phyloP scores from a whole-genome alignment of 2,797 vertebrate species.

The Cirrhinus mrigala region DNA sequence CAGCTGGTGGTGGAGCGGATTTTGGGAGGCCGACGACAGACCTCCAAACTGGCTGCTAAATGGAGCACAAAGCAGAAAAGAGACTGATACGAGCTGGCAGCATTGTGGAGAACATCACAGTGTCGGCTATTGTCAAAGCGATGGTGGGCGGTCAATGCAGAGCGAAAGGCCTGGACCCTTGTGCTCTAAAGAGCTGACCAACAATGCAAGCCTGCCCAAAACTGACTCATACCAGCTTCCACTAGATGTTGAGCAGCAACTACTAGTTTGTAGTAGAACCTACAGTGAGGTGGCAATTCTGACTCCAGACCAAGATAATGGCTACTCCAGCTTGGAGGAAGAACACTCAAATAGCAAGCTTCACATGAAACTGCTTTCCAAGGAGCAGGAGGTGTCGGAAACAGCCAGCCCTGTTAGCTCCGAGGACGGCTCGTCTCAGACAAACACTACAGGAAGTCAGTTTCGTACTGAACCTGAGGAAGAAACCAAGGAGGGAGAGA shows the following conservation, averaged over 20 bases:
- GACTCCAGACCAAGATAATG: conserved; percentile 86
- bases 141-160: conserved; percentile 52
- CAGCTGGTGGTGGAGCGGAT: conserved; percentile 65
- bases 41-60: conserved; percentile 44
- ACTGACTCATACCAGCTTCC: conserved; percentile 55
- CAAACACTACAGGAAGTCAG: conserved; percentile 41
- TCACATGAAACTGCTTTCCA: conserved; percentile 40
- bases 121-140: conserved; percentile 62
- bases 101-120: conserved; percentile 52
- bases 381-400: conserved; percentile 46
- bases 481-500: conserved; percentile 13
- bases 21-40: conserved; percentile 61
- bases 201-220: conserved; percentile 62
- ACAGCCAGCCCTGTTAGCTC: not conserved
- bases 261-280: conserved; percentile 49
- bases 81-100: conserved; percentile 26
- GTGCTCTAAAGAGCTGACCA: conserved; percentile 63
- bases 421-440: not conserved
- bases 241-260: conserved; percentile 48
- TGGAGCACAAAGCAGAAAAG: conserved; percentile 53
- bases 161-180: conserved; percentile 72
- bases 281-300: conserved; percentile 61
- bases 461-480: not conserved
- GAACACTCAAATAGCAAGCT: conserved; percentile 73
- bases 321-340: conserved; percentile 92